Conservation (phyloP, 2,888 invertebrate species). For the Limenitis camilla region DNA sequence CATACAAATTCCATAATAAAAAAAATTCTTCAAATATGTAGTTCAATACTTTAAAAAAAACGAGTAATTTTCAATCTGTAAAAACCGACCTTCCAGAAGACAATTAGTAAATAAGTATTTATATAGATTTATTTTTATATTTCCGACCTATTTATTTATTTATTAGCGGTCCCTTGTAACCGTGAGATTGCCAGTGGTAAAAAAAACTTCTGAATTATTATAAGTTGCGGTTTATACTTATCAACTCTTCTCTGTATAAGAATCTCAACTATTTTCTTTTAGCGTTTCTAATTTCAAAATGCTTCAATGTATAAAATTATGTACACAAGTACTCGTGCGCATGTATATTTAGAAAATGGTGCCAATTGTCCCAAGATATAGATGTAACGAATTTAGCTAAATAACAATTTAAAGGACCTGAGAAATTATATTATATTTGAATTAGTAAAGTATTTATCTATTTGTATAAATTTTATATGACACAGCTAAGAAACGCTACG, state of each 20-base stretch:
- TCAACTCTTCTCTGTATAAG: constrained; percentile 55
- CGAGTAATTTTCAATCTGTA: too few species aligned
- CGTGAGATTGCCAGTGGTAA: constrained; percentile 47
- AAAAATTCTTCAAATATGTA: too few species aligned
- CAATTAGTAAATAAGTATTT: constrained; percentile 64
- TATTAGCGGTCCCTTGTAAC: constrained; percentile 38
- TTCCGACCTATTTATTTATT: constrained; percentile 63
- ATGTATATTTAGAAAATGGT: constrained; percentile 32
- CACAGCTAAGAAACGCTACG: constrained; percentile 73
- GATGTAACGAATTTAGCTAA: constrained; percentile 31
- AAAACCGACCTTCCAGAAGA: too few species aligned
- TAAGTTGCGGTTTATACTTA: constrained; percentile 71
- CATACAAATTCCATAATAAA: too few species aligned
- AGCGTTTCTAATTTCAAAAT: constrained; percentile 51
- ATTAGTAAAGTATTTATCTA: constrained; percentile 51
- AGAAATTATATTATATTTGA: constrained; percentile 39
- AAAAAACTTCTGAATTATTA: constrained; percentile 35
- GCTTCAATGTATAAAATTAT: not conserved
- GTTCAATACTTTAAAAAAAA: too few species aligned
- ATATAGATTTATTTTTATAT: constrained; percentile 66
- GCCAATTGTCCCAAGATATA: too few species aligned
- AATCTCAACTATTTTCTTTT: constrained; percentile 58
- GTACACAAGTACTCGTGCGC: too few species aligned
- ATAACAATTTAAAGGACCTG: constrained; percentile 49
- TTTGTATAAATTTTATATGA: constrained; percentile 66